Conservation (phyloP, 2,113 vertebrate genomes). For the Piaya cayana region DNA sequence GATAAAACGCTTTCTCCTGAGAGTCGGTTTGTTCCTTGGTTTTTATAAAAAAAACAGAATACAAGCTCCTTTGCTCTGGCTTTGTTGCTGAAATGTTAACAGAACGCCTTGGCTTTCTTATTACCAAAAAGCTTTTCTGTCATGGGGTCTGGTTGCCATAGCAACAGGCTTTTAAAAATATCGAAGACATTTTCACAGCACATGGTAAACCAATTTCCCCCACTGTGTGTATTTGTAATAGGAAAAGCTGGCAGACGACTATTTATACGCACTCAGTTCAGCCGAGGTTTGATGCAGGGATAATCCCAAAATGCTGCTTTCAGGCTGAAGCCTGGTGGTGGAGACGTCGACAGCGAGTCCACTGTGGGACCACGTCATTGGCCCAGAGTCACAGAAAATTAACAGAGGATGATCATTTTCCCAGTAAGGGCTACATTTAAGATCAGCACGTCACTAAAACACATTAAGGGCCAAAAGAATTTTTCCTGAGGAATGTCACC, state of each 20-base stretch:
- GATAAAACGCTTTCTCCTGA: neutral
- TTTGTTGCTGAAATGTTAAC: neutral
- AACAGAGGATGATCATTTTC: neutral
- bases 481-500: neutral
- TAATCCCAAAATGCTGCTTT: neutral
- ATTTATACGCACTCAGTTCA: neutral
- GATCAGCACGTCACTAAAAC: neutral
- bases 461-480: neutral
- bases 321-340: neutral
- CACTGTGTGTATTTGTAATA: neutral
- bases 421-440: neutral
- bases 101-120: neutral
- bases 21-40: neutral
- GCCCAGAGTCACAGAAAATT: neutral
- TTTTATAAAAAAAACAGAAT: neutral
- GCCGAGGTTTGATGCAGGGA: neutral
- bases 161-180: conserved; percentile 49
- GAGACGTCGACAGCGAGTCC: neutral
- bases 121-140: neutral
- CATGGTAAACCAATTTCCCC: conserved; percentile 31
- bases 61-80: neutral
- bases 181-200: conserved; percentile 13
- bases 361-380: neutral
- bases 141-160: conserved; percentile 3
- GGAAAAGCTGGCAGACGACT: neutral